Evolutionary conservation across 2,113 vertebrate species (phyloP).

Genomic region (Entomyzon cyanotis): DNA sequence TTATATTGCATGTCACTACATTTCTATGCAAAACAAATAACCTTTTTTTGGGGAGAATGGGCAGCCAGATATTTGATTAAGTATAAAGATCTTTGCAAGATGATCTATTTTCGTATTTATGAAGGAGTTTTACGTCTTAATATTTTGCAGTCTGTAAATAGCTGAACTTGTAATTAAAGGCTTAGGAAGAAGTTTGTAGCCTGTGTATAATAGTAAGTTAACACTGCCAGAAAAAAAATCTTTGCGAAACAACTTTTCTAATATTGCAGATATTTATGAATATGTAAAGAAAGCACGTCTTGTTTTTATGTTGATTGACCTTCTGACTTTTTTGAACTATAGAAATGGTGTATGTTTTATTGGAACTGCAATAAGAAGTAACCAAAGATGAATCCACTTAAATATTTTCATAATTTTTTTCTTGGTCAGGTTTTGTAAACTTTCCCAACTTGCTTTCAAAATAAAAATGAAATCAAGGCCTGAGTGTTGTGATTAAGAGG

Average conservation of each 20-base stretch:
- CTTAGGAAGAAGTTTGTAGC: slow-evolving; percentile 65
- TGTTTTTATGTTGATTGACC: slow-evolving; percentile 71
- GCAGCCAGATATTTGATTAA: slow-evolving; percentile 79
- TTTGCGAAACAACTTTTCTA: slow-evolving; percentile 72
- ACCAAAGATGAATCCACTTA: slow-evolving; percentile 84
- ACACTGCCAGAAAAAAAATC: slow-evolving; percentile 68
- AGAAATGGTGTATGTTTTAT: slow-evolving; percentile 70
- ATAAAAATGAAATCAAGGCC: slow-evolving; percentile 76
- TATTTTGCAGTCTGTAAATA: slow-evolving; percentile 80
- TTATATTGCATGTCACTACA: slow-evolving; percentile 84
- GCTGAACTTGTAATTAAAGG: slow-evolving; percentile 83
- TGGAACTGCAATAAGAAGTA: slow-evolving; percentile 78
- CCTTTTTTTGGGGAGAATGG: slow-evolving; percentile 47
- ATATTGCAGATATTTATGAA: slow-evolving; percentile 75
- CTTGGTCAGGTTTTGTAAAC: slow-evolving; percentile 76
- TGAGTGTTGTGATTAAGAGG: slow-evolving; percentile 45
- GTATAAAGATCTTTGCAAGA: slow-evolving; percentile 79
- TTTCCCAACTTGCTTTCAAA: slow-evolving; percentile 78
- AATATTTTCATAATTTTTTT: slow-evolving; percentile 79
- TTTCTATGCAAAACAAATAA: slow-evolving; percentile 90
- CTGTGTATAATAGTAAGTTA: slow-evolving; percentile 71
- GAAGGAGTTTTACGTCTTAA: slow-evolving; percentile 88
- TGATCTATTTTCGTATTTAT: slow-evolving; percentile 96
- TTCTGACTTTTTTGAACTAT: slow-evolving; percentile 59
- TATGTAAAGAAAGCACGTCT: slow-evolving; percentile 67